Percentiles rank a stretch among this genome's conserved stretches.
Conservation (phyloP, 2,888 invertebrate species). For the Schizaphis graminum region DNA sequence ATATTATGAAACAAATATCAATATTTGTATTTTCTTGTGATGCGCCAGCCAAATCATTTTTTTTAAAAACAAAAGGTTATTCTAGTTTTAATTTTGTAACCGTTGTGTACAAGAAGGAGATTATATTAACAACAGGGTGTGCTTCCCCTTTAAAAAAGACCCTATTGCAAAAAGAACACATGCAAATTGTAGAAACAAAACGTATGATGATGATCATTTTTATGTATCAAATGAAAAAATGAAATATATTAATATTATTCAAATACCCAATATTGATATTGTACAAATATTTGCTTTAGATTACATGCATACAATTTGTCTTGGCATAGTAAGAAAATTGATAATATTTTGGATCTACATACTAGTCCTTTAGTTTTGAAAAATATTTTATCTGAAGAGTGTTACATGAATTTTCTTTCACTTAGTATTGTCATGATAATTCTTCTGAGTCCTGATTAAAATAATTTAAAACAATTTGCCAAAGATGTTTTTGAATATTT, state of each 20-base stretch:
- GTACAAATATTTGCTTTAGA: background rate
- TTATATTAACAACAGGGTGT: background rate
- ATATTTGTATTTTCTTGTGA: too few relatives aligned
- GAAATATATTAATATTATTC: background rate
- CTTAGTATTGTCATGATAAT: background rate
- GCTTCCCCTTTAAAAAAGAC: background rate
- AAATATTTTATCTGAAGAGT: background rate
- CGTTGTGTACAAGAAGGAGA: background rate
- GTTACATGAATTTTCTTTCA: background rate
- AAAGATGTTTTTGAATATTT: background rate
- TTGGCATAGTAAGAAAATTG: constrained; percentile 23
- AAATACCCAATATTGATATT: background rate
- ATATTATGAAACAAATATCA: too few relatives aligned
- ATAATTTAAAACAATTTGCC: background rate
- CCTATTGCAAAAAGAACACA: background rate
- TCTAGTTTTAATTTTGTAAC: background rate
- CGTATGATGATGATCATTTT: background rate
- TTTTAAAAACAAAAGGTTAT: background rate
- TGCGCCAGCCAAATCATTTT: too few relatives aligned
- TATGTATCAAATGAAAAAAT: background rate
- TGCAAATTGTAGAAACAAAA: background rate
- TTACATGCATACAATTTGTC: background rate
- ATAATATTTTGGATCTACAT: background rate
- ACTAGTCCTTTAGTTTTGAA: background rate
- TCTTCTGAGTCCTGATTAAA: background rate